Base-by-base conservation (phyloP, 2,113 vertebrate species). In the Peucedramus taeniatus region DNA sequence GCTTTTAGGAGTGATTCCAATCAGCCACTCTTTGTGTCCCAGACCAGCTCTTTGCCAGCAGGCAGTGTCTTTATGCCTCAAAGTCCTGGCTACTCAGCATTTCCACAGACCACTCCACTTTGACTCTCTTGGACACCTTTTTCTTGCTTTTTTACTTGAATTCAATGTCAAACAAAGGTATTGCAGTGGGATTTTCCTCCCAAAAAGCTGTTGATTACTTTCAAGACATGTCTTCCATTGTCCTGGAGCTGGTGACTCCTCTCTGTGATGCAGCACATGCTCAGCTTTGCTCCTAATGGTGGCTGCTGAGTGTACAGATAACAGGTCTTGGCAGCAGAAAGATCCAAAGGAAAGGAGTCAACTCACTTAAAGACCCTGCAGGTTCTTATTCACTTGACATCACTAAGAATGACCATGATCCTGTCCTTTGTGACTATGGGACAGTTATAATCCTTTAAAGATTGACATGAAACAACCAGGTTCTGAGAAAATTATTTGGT, bases 221-320 rank as follows among this genome's bases (percentile, higher is more conserved):
- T 49, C 13, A 60, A 56, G 15, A 20, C 37, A 44, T 33, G 7
- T 42, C 9, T 89, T 70, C 39, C 1, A 0, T 15, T 17, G 59
- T 71, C 3, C 37, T 72, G 50, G 24, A 71, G 24, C 53, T 68
- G 39, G 22, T 76, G 44, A 14, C 44, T 90, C 31, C 31, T 85
- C 39, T 44, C 8, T 1, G 2, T 51, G 49, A 40, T 0, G 0
- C 0, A 4, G 27, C 10, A 42, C 18, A 18, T 15, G 24, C 30
- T 44, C 21, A 47, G 28, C 26, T 83, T 57, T 92, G n/a, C 8
- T 76, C 30, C 16, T 39, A 7, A 22, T 13, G 13, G 13, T 35
- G 22, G 39, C 26, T 79, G 23, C 28, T 4, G 6, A 69, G 37
- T 7, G 16, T 8, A 23, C 4, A 56, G 44, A 24, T 27, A 47